Base-by-base conservation (phyloP, 2,888 invertebrate genomes). In the Cremastobaeus sp. region DNA sequence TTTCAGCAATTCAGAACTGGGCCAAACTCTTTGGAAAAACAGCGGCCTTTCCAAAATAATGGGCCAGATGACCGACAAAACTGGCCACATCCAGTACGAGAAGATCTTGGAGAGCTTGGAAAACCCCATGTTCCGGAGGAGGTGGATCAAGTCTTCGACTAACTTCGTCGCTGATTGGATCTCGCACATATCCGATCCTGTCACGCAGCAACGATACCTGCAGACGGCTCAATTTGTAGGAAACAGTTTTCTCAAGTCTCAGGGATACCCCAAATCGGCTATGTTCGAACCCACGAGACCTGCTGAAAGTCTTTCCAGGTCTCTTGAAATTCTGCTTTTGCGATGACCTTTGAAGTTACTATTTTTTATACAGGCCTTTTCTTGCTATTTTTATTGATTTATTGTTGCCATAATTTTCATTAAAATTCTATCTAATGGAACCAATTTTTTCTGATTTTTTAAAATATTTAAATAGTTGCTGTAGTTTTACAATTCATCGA, bases 111-210 rank as follows among this genome's bases (percentile, higher is more conserved):
- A 93, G 80, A 92, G 93, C 78, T 91, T 96, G 77, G 94, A 95
- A 83, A 95, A 95, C 84, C 94, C 93, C 64, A 92, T 92, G 43
- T 93, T 95, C 81, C 91, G 95, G 74, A 91, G 93, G 47, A 92
- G 93, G 76, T 95, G 95, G 95, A 93, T 95, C 76, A 92, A 92
- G 79, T 91, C 92, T 3, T 90, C 94, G 5, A 93, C 95, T 0
- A 91, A 91, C 74, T 94, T 93, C 82, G 88, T 95, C 74, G 93
- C 94, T 0, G 92, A 93, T 60, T 91, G 93, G 89, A 90, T 94
- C 21, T 91, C 93, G 14, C 92, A 94, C 77, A 84, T 94, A 14
- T 91, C 95, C 0, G 93, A 95, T 81, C 94, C 95, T 0, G 91
- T 91, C 69, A 93, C 93, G 4, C 94, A 94, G 82, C 90, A 92